Evolutionary conservation across 2,888 invertebrate genomes (phyloP), one percentile per base, ranked within the genome.

Genomic region (Nipponacmea schrenckii): DNA sequence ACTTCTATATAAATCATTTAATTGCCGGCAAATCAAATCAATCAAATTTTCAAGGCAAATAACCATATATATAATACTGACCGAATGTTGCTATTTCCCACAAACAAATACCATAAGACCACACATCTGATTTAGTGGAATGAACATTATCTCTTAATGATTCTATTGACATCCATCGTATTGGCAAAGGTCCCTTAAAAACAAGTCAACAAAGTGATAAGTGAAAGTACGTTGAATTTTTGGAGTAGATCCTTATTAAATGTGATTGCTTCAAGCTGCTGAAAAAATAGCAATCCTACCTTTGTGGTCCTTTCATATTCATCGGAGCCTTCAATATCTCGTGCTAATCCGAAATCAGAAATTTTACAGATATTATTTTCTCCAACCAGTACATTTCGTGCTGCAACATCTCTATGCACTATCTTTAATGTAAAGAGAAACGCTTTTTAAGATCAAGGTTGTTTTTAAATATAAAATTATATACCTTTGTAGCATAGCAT

Each of bases 121-220:
- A 97, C 64, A 97, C 94, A 88, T 97, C 97, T 1, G 96, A 96
- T 89, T 96, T 96, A 2, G 94, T 93, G 15, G 96, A 95, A 90
- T 96, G 97, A 85, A 96, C 93, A 86, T 96, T 96, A 87, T 97
- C 96, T 31, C 95, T 96, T 1, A 97, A 92, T 1, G 96, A 96
- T 86, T 97, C 97, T 0, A 96, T 96, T 0, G 97, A 96, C 97
- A 97, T 97, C 97, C 97, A 97, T 88, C 96, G 90, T 67, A 94
- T 93, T 3, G 94, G 94, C 31, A 92, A 84, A 1, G 86, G 84
- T 20, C 86, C 83, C 84, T 86, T 73, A 15, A 70, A 74, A 39
- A 39, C n/a, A n/a, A n/a, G n/a, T n/a, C n/a, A n/a, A n/a, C n/a
- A n/a, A n/a, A n/a, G n/a, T n/a, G n/a, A n/a, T n/a, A n/a, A n/a